Evolutionary conservation across 2,113 vertebrate species (phyloP), one percentile per base, ranked within the genome.

Genomic region (Cephalopholis sonnerati): DNA sequence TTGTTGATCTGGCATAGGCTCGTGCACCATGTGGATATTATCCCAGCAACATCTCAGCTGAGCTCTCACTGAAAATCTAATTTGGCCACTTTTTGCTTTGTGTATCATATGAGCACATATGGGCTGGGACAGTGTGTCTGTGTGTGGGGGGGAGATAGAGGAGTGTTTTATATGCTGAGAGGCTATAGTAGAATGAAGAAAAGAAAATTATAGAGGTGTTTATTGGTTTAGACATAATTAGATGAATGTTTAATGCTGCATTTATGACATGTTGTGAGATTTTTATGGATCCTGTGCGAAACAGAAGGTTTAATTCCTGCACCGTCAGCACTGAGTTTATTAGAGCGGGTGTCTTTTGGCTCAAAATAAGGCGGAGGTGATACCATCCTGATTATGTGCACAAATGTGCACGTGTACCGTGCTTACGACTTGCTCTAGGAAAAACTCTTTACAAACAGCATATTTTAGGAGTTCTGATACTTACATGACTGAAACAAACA

Each of bases 1-100:
- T 79, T 82, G 89, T 83, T 81, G 83, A 62, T 89, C 74, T 91
- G 84, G 81, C 87, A 11, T 0, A 5, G 80, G 44, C 24, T 8
- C 0, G 18, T 39, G 83, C 77, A 63, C 72, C 83, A 79, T 83
- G 73, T 89, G 81, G 67, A 51, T 36, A 22, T 54, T 7, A 66
- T 59, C 54, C 81, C 59, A 20, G 57, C 62, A 46, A 51, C 81
- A 63, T 84, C 75, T 89, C 41, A 48, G 32, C 76, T 27, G n/a
- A 18, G 80, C 71, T 76, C 46, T 65, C 41, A 17, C 36, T 62
- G 29, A 64, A 66, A 53, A 71, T 57, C 67, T 8, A 7, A 27
- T 27, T 80, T 85, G 79, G 80, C 55, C 41, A 24, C 18, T 63
- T 65, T 77, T 57, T 78, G 29, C 18, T 73, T 41, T 71, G 69